Evolutionary conservation across 2,797 vertebrate species (phyloP), one percentile per base, ranked within the genome.

Genomic region (Semaprochilodus insignis): DNA sequence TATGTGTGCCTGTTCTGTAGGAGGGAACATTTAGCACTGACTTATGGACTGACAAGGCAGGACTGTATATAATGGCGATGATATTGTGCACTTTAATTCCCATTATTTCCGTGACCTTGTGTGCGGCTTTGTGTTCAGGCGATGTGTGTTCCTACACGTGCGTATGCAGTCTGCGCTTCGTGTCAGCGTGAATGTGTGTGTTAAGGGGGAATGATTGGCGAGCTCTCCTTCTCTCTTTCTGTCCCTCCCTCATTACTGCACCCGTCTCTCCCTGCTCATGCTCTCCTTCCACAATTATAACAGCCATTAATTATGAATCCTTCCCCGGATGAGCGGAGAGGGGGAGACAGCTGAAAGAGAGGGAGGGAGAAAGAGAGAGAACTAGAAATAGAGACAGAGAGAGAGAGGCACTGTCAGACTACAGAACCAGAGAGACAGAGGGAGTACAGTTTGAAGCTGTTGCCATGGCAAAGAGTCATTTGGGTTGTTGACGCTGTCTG

Each of bases 231-330:
- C 77, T 80, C 66, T 72, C 65, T 72, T 77, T 79, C 57, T 63
- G 34, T 75, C 72, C 60, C 51, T 70, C 48, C n/a, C 31, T 80
- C 74, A 72, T 75, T 79, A 78, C 78, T 83, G 34, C 54, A 73
- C 23, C n/a, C n/a, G 36, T 62, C 75, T 77, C 59, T 78, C 59
- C 36, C 19, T 79, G 85, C 86, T 90, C 80, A 67, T 59, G 77
- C 88, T 88, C 89, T 88, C 34, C 78, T 90, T 87, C 87, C 87
- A 90, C 89, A 91, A 92, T 93, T 93, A 93, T 92, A 91, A 91
- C 87, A 88, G 86, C 87, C 90, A 93, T 94, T 93, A 93, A 95
- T 94, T 94, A 94, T 93, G 91, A 91, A 94, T 93, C 90, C 65
- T 86, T 88, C 81, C 87, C 88, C 75, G 87, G 88, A 93, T 91